A percentile compares a stretch with the other conserved stretches of the same genome.
Evolutionary conservation across 2,113 vertebrate genomes (phyloP).

Genomic region (Ciconia maguari): DNA sequence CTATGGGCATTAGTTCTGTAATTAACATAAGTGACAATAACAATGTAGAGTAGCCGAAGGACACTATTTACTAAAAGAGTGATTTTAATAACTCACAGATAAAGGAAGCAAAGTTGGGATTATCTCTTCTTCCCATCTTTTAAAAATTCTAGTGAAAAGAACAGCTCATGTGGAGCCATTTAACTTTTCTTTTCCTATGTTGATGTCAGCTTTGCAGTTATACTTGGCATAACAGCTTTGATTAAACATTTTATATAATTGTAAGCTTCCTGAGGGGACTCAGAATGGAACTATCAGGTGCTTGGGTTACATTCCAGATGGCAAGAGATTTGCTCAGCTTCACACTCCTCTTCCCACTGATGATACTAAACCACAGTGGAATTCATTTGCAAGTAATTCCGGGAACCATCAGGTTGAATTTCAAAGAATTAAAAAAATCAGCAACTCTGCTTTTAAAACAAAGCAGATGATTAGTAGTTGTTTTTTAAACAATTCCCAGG

Average conservation of each 20-base stretch:
- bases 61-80: not conserved
- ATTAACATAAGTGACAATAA: not conserved
- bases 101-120: not conserved
- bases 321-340: conserved; percentile 49
- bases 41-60: not conserved
- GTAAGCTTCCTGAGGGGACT: conserved; percentile 45
- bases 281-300: conserved; percentile 54
- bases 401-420: conserved; percentile 21
- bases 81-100: not conserved
- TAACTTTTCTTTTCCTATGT: conserved; percentile 42
- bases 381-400: conserved; percentile 55
- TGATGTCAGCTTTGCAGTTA: conserved; percentile 58
- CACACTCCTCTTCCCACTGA: conserved; percentile 55
- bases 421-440: conserved; percentile 21
- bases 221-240: conserved; percentile 53
- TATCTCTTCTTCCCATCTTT: not conserved
- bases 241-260: conserved; percentile 60
- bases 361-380: conserved; percentile 43
- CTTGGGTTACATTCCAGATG: conserved; percentile 55
- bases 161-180: conserved; percentile 15
- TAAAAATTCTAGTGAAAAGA: conserved; percentile 34
- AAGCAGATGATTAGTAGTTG: not conserved
- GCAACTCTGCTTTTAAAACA: not conserved
- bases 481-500: not conserved
- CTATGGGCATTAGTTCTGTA: not conserved